Evolutionary conservation across 1,140 invertebrate species (phyloP), one percentile per base, ranked within the genome.

Genomic region (Eciton burchellii): DNA sequence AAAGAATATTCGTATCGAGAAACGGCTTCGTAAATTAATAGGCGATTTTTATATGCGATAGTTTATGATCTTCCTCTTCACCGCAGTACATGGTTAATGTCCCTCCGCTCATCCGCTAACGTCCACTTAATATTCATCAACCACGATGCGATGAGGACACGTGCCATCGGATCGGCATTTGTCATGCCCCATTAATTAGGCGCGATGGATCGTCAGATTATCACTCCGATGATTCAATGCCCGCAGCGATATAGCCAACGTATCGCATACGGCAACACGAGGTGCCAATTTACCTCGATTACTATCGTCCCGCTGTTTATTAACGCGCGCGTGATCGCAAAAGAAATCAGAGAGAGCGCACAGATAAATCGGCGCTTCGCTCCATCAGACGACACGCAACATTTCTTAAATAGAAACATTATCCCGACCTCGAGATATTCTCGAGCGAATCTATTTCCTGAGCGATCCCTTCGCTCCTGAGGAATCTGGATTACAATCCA

Each of bases 141-240:
- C 26, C 26, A 49, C n/a, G 43, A 19, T 4, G 5, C 9, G 12
- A 3, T 35, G 8, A 65, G 73, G 45, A 76, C 19, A 63, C 11
- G 26, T 41, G 56, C 59, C 19, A 52, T 65, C 19, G 43, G 14
- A 3, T 43, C 26, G 35, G 1, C 57, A 52, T 26, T 63, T 16
- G 57, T 74, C 26, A 29, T 52, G n/a, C 62, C 16, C 35, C 21
- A 47, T 73, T 73, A 74, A 74, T 49, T 63, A 74, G 57, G 12
- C n/a, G 12, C n/a, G 29, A 70, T 16, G 26, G 26, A 52, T 76
- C 26, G 24, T 76, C 29, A 56, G 21, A 60, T 73, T 41, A 72
- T 65, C 9, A 52, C 45, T 24, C 3, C 5, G 1, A 65, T 52
- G 52, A 65, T 26, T 65, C 29, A 43, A 41, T 12, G 49, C 11